phyloP scores from a whole-genome alignment of 2,113 vertebrate species.

The Petromus typicus region DNA sequence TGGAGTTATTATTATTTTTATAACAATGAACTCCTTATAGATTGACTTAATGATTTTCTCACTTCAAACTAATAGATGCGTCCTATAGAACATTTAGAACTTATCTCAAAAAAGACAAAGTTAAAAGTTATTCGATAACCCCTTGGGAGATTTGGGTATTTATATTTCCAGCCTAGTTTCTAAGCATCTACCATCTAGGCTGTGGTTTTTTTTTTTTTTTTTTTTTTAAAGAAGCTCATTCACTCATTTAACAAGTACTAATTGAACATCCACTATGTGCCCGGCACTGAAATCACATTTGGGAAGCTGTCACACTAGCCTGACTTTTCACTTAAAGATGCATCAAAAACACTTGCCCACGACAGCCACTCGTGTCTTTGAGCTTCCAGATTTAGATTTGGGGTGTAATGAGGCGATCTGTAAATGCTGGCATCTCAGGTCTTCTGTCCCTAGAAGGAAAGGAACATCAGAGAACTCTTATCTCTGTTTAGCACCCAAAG shows the following conservation, averaged over 20 bases:
- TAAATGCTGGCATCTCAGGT: slow-evolving; percentile 61
- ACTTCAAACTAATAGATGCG: slow-evolving; percentile 18
- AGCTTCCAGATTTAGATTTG: slow-evolving; percentile 76
- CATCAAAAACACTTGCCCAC: slow-evolving; percentile 59
- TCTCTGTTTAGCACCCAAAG: neutral
- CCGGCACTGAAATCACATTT: slow-evolving; percentile 56
- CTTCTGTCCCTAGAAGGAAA: slow-evolving; percentile 64
- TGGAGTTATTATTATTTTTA: slow-evolving; percentile 18
- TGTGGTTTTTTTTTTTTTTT: slow-evolving; percentile 59
- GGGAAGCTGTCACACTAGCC: slow-evolving; percentile 66
- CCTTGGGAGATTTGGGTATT: neutral
- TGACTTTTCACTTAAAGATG: slow-evolving; percentile 60
- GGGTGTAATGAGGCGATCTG: slow-evolving; percentile 76
- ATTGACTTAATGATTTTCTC: slow-evolving; percentile 8
- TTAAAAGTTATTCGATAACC: neutral
- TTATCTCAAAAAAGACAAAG: neutral
- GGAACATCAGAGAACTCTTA: neutral
- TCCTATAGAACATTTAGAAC: slow-evolving; percentile 54
- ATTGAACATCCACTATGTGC: slow-evolving; percentile 56
- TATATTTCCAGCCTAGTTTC: neutral
- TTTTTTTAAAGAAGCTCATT: slow-evolving; percentile 55
- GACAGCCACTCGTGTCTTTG: slow-evolving; percentile 51
- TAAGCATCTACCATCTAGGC: slow-evolving; percentile 27
- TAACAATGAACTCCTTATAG: slow-evolving; percentile 23
- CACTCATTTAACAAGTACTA: slow-evolving; percentile 61